Base-by-base conservation (phyloP, 2,113 vertebrate species). In the Burhinus bistriatus region DNA sequence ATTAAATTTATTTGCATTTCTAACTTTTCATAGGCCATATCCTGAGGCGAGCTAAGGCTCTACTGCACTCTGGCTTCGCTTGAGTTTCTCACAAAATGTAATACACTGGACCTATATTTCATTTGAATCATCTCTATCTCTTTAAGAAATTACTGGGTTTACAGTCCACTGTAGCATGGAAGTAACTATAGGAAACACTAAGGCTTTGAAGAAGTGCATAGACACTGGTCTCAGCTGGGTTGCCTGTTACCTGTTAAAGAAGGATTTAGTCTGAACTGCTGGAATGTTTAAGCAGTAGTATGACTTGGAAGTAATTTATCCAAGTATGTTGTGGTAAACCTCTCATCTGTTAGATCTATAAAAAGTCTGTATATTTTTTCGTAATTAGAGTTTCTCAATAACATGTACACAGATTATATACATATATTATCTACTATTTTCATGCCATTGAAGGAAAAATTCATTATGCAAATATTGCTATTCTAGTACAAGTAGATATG, bases 121-220 rank as follows among this genome's bases (percentile, higher is more conserved):
- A 16, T 52, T 14, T 70, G 36, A 77, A 54, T 62, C 36, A 8
- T 23, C 9, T 45, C 61, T 29, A 52, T 64, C 45, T 25, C 29
- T 83, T n/a, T 65, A 83, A 95, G 26, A 92, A 87, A 76, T 29
- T 70, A 30, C 34, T 70, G 38, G 8, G 44, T 93, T 95, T 94
- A 44, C 12, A 86, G 34, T 22, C 40, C 27, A 34, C 34, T 62
- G 12, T 77, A 42, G 32, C n/a, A 92, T 68, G 54, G 51, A 69
- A 92, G 59, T 89, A 94, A 95, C 54, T 94, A 71, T 15, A 65
- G 79, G 58, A 85, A 87, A 45, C 29, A 78, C 11, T 55, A 73
- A 82, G 44, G 9, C 65, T 89, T 85, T 91, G 61, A 96, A 92
- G 79, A 95, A 86, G 12, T 55, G 8, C 65, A 96, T 93, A 42